Percentiles rank a stretch among this genome's conserved stretches.
phyloP scores from a whole-genome alignment of 2,888 invertebrate species.

The Sisyra nigra region DNA sequence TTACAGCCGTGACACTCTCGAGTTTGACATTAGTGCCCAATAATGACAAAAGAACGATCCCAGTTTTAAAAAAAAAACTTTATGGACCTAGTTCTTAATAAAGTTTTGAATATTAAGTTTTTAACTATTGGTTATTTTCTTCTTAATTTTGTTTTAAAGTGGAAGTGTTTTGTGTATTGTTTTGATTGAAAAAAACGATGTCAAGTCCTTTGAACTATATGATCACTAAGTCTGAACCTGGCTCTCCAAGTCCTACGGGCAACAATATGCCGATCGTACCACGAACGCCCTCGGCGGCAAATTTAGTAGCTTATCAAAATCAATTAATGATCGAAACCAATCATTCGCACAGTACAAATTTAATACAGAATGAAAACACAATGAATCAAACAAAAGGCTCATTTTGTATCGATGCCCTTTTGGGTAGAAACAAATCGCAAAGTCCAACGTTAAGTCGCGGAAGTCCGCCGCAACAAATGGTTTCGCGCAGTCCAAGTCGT shows the following conservation, averaged over 20 bases:
- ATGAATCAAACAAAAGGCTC: conserved; percentile 33
- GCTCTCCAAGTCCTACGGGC: conserved; percentile 7
- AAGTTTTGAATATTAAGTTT: not conserved
- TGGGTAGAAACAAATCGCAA: conserved; percentile 34
- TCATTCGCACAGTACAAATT: conserved; percentile 27
- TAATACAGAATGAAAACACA: conserved; percentile 16
- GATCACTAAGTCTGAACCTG: conserved; percentile 6
- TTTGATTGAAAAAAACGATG: conserved; percentile 1
- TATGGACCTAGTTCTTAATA: too few relatives aligned
- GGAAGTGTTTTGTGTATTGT: not conserved
- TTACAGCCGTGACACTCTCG: too few relatives aligned
- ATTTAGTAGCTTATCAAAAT: conserved; percentile 5
- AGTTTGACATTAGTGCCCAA: too few relatives aligned
- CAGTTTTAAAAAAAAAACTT: not conserved
- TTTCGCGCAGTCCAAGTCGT: conserved; percentile 24
- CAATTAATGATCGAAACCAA: conserved; percentile 20
- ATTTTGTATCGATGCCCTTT: conserved; percentile 79
- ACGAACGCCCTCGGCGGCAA: conserved; percentile 2
- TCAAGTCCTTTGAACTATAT: conserved; percentile 9
- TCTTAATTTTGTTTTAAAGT: not conserved
- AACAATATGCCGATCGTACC: conserved; percentile 6
- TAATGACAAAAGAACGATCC: too few relatives aligned
- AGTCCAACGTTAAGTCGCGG: conserved; percentile 28
- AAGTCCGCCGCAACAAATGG: conserved; percentile 19
- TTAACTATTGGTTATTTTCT: not conserved